phyloP scores from a whole-genome alignment of 1,140 invertebrate genomes.

The Leptoteleia sp. region DNA sequence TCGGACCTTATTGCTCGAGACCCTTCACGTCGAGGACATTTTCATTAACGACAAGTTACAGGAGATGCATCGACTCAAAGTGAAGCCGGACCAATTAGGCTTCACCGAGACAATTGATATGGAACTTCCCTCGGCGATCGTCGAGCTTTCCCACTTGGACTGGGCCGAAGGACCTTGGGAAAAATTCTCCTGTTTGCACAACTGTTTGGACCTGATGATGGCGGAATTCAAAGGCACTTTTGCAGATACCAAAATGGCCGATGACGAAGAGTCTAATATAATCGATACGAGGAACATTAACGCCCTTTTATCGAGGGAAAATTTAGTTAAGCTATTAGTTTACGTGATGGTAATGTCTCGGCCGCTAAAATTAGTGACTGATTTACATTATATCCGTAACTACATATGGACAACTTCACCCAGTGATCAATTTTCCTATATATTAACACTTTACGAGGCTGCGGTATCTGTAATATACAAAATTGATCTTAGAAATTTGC shows the following conservation, averaged over 20 bases:
- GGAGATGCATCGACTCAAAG: conserved; percentile 51
- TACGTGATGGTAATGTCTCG: conserved; percentile 70
- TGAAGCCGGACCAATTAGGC: conserved; percentile 70
- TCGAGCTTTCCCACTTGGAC: conserved; percentile 70
- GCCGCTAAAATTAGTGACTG: conserved; percentile 65
- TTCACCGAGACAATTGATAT: conserved; percentile 59
- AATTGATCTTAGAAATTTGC: conserved; percentile 1
- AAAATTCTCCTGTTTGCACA: conserved; percentile 70
- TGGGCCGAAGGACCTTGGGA: conserved; percentile 67
- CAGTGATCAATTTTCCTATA: conserved; percentile 12
- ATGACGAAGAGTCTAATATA: conserved; percentile 47
- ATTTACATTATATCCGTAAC: conserved; percentile 67
- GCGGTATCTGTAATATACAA: conserved; percentile 28
- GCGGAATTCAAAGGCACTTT: conserved; percentile 71
- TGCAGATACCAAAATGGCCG: conserved; percentile 65
- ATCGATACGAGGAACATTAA: conserved; percentile 41
- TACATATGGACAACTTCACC: conserved; percentile 35
- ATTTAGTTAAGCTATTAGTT: conserved; percentile 69
- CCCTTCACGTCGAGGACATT: conserved; percentile 61
- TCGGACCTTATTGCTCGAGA: conserved; percentile 60
- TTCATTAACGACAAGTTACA: conserved; percentile 65
- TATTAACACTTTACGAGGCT: conserved; percentile 12
- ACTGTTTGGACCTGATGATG: conserved; percentile 69
- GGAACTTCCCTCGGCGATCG: conserved; percentile 70
- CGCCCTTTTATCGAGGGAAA: conserved; percentile 45